A percentile compares a stretch with the other conserved stretches of the same genome.
Evolutionary conservation across 2,797 vertebrate genomes (phyloP).

Genomic region (Bryconaethiops microstoma): DNA sequence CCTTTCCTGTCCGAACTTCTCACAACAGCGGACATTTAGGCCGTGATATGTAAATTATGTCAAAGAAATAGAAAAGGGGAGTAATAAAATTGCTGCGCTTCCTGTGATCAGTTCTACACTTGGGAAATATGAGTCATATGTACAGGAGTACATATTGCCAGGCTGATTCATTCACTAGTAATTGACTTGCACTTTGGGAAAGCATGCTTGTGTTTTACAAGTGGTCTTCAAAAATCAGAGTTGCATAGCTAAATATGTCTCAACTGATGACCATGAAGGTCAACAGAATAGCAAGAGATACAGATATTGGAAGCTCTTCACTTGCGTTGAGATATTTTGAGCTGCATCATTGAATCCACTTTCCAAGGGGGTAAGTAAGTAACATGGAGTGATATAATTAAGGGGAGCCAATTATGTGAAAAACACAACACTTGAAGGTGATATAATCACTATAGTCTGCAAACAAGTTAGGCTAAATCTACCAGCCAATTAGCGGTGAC

Average conservation of each 20-base stretch:
- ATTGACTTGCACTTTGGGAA: constrained; percentile 11
- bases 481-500: too few species aligned
- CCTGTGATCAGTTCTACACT: not conserved
- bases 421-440: too few species aligned
- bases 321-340: not conserved
- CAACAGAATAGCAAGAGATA: not conserved
- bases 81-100: not conserved
- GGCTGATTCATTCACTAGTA: constrained; percentile 16
- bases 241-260: not conserved
- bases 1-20: constrained; percentile 18
- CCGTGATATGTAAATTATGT: constrained; percentile 27
- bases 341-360: not conserved
- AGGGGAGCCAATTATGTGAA: too few species aligned
- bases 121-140: constrained; percentile 5
- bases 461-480: too few species aligned
- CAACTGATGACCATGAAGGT: not conserved
- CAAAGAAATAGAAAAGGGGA: not conserved
- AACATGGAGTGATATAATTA: too few species aligned
- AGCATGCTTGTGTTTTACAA: not conserved
- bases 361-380: too few species aligned
- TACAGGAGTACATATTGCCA: constrained; percentile 5
- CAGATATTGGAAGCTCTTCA: not conserved
- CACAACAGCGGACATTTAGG: constrained; percentile 30
- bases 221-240: not conserved
- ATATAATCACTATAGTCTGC: too few species aligned